A percentile compares a stretch with the other conserved stretches of the same genome.
phyloP scores from a whole-genome alignment of 2,888 invertebrate species.

The Daptonema setosum region DNA sequence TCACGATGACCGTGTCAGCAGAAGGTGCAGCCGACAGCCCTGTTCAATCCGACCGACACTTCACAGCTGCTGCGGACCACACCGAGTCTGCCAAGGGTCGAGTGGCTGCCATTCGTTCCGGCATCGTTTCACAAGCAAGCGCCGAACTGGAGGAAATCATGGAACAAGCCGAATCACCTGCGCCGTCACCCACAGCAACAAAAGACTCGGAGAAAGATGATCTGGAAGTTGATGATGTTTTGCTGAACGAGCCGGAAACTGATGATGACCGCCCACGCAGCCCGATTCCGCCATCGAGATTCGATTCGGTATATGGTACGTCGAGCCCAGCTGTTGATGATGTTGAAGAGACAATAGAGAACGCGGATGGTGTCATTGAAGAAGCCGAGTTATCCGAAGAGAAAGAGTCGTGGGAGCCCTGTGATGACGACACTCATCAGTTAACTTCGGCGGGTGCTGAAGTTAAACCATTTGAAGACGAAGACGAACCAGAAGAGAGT shows the following conservation, averaged over 20 bases:
- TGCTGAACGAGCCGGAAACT: conserved; percentile 11
- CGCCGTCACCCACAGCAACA: not conserved
- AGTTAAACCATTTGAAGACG: too few species aligned
- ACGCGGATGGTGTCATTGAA: not conserved
- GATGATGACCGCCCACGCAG: conserved; percentile 16
- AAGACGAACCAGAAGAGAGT: conserved; percentile 1
- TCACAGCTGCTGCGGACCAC: conserved; percentile 12
- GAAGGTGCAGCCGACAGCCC: conserved; percentile 8
- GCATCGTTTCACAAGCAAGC: not conserved
- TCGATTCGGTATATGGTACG: too few species aligned
- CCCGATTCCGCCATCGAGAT: conserved; percentile 16
- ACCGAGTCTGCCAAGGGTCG: conserved; percentile 9
- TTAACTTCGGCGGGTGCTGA: too few species aligned
- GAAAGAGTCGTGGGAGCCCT: too few species aligned
- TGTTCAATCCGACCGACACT: conserved; percentile 17
- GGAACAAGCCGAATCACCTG: conserved; percentile 5
- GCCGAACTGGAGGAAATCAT: conserved; percentile 7
- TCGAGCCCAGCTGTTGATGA: too few species aligned
- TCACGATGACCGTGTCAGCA: not conserved
- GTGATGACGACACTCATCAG: too few species aligned
- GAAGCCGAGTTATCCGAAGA: not conserved
- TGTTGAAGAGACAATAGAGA: not conserved
- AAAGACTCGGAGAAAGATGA: not conserved
- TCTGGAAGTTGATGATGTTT: conserved; percentile 4
- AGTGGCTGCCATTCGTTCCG: conserved; percentile 8